Evolutionary conservation across 2,888 invertebrate species (phyloP), one percentile per base, ranked within the genome.

Genomic region (Pteria penguin): DNA sequence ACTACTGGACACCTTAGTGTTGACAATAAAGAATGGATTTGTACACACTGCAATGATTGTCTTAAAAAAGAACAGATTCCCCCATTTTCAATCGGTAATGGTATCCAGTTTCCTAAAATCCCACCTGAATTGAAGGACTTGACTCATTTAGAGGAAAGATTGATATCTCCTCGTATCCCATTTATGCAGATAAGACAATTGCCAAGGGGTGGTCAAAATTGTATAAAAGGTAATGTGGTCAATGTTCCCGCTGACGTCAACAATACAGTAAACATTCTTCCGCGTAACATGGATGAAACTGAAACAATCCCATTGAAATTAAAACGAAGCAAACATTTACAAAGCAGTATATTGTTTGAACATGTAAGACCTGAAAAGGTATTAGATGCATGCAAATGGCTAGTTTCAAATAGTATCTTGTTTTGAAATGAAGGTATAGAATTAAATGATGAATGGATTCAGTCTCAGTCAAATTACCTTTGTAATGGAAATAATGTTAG

Each of bases 161-260:
- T 58, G 58, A 58, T 58, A 22, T 4, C 58, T 22, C 58, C 58
- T 24, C 58, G 58, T 26, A 58, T 58, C 24, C 80, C 80, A 27
- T 76, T 78, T 60, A 80, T 80, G 78, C 80, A 80, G 27, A 18
- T 80, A 18, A 36, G 72, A 27, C 78, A 78, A 71, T 36, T 79
- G 66, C 79, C 81, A 4, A 67, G 79, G 22, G 81, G 78, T 36
- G 81, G 79, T 29, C 81, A 78, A 52, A n/a, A 78, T 1, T 72
- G 60, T 67, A 27, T 78, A 14, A 65, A 65, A 22, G 81, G 81
- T 8, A 81, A 81, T 74, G 60, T 78, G 45, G 78, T 80, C 11
- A 81, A 81, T 79, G 76, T 81, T 14, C 81, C 81, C 27, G 73
- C 78, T 60, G 78, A 80, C 74, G 74, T 76, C 1, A 63, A 62